Conservation (phyloP, 1,140 invertebrate genomes). For the Drosophila varians region DNA sequence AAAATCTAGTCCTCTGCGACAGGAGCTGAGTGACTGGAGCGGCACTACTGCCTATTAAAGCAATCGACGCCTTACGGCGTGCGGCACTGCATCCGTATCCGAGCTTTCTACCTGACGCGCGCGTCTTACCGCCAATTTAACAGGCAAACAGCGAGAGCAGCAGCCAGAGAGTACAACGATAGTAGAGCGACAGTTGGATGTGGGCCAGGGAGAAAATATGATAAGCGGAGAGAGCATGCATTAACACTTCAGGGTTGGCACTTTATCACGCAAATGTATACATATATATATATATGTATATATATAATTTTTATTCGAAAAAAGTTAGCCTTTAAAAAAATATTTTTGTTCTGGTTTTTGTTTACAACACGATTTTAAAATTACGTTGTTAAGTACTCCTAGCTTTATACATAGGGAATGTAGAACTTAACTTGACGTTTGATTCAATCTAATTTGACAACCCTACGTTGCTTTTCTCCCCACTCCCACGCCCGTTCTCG, state of each 20-base stretch:
- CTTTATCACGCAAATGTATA: neutral
- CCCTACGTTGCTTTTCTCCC: slow-evolving; percentile 2
- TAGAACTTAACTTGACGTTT: no score
- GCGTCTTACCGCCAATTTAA: slow-evolving; percentile 83
- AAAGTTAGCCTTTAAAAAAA: neutral
- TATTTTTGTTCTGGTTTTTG: no score
- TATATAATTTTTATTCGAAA: neutral
- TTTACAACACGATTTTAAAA: no score
- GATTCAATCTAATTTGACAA: no score
- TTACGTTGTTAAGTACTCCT: no score
- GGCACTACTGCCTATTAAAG: no score
- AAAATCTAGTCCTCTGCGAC: slow-evolving; percentile 28
- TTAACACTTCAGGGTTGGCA: slow-evolving; percentile 38
- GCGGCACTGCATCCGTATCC: slow-evolving; percentile 22
- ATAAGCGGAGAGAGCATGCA: slow-evolving; percentile 4
- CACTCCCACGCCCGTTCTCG: neutral
- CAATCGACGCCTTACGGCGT: slow-evolving; percentile 11
- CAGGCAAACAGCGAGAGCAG: slow-evolving; percentile 74
- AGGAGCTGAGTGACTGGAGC: neutral
- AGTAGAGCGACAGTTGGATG: slow-evolving; percentile 29
- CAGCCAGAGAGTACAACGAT: slow-evolving; percentile 34
- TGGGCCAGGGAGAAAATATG: slow-evolving; percentile 27
- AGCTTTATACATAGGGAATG: no score
- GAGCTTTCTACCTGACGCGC: slow-evolving; percentile 70
- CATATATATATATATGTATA: no score